These are phyloP conservation scores for Gopherus flavomarginatus DNA, from an alignment of 2,113 vertebrate genomes.

Conservation along the genomic window DNA sequence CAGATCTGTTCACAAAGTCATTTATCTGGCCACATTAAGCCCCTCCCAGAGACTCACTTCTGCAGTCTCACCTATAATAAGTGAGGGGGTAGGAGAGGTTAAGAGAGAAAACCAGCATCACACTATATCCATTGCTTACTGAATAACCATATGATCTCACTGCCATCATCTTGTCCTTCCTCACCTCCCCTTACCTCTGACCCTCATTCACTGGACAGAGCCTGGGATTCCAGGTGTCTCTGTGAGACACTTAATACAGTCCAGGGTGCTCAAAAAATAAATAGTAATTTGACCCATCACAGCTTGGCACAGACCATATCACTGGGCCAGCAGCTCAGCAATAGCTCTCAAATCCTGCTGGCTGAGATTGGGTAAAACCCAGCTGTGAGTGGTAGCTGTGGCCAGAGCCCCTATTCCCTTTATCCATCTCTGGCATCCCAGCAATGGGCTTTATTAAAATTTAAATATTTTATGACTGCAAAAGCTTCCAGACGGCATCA, in stretches of 20 bases:
- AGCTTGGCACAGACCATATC: not conserved
- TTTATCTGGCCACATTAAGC: not conserved
- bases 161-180: not conserved
- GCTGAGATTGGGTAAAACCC: not conserved
- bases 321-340: not conserved
- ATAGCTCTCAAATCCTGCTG: not conserved
- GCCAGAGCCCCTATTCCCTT: not conserved
- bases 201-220: not conserved
- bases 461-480: slow-evolving; percentile 64
- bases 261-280: not conserved
- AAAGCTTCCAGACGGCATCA: slow-evolving; percentile 51
- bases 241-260: not conserved
- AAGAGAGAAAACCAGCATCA: not conserved
- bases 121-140: not conserved
- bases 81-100: not conserved
- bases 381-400: not conserved
- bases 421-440: slow-evolving; percentile 3
- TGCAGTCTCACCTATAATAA: not conserved
- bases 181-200: not conserved
- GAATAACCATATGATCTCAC: not conserved
- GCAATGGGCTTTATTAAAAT: slow-evolving; percentile 41
- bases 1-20: not conserved
- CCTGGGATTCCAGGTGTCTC: not conserved
- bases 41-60: not conserved
- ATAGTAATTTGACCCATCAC: not conserved